Percentiles rank a stretch among this genome's conserved stretches.
Conservation (phyloP, 2,113 vertebrate species). For the Physeter macrocephalus region DNA sequence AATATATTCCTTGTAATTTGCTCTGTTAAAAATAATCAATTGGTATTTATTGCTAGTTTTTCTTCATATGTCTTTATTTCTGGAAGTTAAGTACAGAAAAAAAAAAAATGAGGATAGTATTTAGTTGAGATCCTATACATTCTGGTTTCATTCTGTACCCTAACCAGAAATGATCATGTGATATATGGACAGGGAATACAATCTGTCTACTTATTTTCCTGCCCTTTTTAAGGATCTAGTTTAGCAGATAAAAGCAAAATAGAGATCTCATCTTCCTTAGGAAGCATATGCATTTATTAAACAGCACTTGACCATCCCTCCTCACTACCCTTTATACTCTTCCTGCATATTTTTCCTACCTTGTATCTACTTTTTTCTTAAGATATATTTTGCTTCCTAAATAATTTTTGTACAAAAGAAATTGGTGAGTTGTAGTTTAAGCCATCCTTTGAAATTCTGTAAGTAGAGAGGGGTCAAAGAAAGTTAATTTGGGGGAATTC, state of each 20-base stretch:
- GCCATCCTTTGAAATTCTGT: neutral
- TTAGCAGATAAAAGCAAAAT: neutral
- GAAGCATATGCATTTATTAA: neutral
- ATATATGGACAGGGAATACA: neutral
- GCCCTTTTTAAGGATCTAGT: neutral
- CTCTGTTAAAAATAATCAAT: neutral
- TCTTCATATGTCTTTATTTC: neutral
- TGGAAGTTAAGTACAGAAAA: neutral
- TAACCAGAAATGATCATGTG: neutral
- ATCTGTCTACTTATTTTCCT: neutral
- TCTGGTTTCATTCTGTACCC: neutral
- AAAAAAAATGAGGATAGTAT: neutral
- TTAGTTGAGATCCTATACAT: neutral
- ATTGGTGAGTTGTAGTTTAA: neutral
- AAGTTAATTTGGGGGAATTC: neutral
- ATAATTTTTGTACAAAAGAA: neutral
- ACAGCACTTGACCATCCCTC: neutral
- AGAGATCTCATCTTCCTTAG: neutral
- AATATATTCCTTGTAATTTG: neutral
- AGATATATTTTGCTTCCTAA: neutral
- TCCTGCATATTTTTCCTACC: neutral
- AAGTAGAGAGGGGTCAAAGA: neutral
- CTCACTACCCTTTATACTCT: neutral
- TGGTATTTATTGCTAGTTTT: neutral
- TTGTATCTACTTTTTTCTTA: neutral